Evolutionary conservation across 2,113 vertebrate species (phyloP).

Genomic region (Campylorhamphus procurvoides): DNA sequence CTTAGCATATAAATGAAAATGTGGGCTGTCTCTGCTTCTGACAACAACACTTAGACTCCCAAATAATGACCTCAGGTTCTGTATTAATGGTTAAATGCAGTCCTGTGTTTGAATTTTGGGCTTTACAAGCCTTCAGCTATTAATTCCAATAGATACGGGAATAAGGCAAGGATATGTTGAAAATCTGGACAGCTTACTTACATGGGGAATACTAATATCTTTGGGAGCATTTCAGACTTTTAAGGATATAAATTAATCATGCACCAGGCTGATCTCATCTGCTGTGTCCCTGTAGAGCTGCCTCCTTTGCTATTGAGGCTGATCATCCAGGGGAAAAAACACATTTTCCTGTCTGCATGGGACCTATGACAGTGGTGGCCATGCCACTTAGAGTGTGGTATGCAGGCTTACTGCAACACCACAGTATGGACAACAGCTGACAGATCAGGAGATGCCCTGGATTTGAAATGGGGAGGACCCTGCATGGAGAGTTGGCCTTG

Average conservation of each 20-base stretch:
- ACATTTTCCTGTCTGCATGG: background rate
- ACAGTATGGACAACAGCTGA: background rate
- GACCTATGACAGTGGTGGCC: background rate
- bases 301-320: background rate
- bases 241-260: conserved; percentile 50
- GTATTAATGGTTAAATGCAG: conserved; percentile 8
- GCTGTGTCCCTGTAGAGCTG: conserved; percentile 6
- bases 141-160: conserved; percentile 26
- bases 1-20: conserved; percentile 1
- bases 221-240: conserved; percentile 38
- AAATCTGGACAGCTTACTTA: conserved; percentile 32
- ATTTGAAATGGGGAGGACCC: background rate
- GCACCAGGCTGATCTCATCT: conserved; percentile 27
- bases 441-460: background rate
- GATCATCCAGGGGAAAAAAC: background rate
- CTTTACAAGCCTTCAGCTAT: conserved; percentile 6
- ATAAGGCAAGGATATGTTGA: background rate
- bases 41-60: background rate
- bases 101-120: background rate
- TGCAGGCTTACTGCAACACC: background rate
- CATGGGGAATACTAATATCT: background rate
- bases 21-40: conserved; percentile 16
- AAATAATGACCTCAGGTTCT: conserved; percentile 21
- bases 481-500: background rate
- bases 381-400: background rate